phyloP scores from a whole-genome alignment of 2,797 vertebrate genomes.

The Stomatorhinus walkeri region DNA sequence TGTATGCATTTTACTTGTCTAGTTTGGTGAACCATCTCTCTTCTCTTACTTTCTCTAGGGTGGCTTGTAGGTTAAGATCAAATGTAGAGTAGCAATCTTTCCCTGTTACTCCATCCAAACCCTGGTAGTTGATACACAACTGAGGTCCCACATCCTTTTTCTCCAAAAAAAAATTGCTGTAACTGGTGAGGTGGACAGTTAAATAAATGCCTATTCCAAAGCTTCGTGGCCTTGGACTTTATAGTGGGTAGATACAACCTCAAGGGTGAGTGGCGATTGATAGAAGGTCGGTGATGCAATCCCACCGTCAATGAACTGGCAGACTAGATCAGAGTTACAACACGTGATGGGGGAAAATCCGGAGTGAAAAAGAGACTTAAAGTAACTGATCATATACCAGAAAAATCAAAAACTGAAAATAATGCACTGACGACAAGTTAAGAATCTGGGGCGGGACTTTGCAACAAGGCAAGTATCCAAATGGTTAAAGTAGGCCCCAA shows the following conservation, averaged over 20 bases:
- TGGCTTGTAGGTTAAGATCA: background rate
- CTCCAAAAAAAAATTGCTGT: background rate
- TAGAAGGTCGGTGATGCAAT: background rate
- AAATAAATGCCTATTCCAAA: background rate
- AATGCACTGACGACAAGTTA: background rate
- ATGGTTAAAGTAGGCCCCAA: background rate
- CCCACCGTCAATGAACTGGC: background rate
- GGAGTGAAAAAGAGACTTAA: background rate
- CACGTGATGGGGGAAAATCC: background rate
- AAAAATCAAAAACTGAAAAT: background rate
- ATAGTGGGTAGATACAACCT: background rate
- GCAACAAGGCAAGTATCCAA: background rate
- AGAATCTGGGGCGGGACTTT: background rate
- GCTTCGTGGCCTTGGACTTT: background rate
- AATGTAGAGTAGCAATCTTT: background rate
- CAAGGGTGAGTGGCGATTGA: background rate
- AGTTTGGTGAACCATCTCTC: background rate
- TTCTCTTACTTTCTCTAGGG: background rate
- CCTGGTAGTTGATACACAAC: background rate
- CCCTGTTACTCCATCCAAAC: background rate
- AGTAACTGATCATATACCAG: background rate
- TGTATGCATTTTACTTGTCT: background rate
- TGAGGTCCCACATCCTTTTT: background rate
- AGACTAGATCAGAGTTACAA: background rate
- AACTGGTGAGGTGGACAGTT: background rate